Evolutionary conservation across 2,113 vertebrate species (phyloP), one percentile per base, ranked within the genome.

Genomic region (Tricholaema leucomelas): DNA sequence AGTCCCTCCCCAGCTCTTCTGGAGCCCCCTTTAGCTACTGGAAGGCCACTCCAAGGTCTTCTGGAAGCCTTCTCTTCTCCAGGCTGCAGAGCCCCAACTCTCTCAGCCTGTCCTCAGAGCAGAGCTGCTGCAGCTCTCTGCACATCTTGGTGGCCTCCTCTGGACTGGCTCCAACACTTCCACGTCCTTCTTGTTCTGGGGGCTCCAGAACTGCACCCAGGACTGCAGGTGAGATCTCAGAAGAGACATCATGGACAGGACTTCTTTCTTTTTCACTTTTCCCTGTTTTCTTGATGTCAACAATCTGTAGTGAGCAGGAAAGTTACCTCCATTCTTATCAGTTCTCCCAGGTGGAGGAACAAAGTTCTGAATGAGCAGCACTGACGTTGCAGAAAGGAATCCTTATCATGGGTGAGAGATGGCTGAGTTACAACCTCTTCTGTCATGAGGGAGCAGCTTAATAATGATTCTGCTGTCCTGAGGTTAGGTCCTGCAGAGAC

Each of bases 311-410:
- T 33, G 72, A 92, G 72, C 2, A 1, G 95, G 84, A 82, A 73
- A 90, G 85, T 85, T 95, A 83, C 85, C 63, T 6, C 87, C 55
- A 24, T 31, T 66, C 84, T 96, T 98, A 96, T 92, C 92, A 89
- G 75, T 81, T 83, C 50, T 92, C 85, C 72, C 80, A 93, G 83
- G 87, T 60, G 44, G 9, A 91, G 75, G 91, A 94, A 70, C 95
- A 96, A 96, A 92, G 92, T 92, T 71, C 95, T 95, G 67, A 95
- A 83, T 87, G 80, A 93, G 60, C 61, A 83, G 40, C 67, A 59
- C 27, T 91, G 78, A 84, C 8, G 2, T 96, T 94, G 97, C 70
- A 87, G 85, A 96, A 95, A 90, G 77, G 83, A 93, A 36, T 96
- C 95, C 92, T 96, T 96, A 97, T 95, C 67, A 3, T 87, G 82